Conservation (phyloP, 2,888 invertebrate species). For the Euclidia mi region DNA sequence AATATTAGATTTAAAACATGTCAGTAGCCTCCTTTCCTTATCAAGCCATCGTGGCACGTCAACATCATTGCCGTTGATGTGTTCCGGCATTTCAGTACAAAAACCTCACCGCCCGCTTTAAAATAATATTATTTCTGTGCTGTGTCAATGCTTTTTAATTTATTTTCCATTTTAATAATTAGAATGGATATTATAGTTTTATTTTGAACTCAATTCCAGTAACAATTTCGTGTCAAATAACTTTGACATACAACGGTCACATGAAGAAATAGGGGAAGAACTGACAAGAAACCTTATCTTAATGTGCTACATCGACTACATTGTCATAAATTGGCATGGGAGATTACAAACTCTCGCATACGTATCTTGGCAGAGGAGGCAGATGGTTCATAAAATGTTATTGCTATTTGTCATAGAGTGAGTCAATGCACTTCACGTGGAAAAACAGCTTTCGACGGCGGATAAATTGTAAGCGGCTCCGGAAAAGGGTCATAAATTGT, state of each 20-base stretch:
- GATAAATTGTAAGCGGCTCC: slow-evolving; percentile 40
- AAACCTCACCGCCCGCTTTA: neutral
- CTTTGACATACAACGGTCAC: no score
- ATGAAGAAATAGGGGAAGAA: no score
- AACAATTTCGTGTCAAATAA: no score
- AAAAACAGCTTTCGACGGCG: slow-evolving; percentile 44
- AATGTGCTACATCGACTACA: no score
- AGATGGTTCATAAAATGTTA: slow-evolving; percentile 1
- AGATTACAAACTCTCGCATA: no score
- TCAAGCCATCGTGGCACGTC: slow-evolving; percentile 26
- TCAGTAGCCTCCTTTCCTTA: slow-evolving; percentile 26
- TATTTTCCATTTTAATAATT: no score
- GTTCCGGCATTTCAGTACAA: slow-evolving; percentile 14
- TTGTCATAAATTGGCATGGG: no score
- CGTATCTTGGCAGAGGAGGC: neutral
- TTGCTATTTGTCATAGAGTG: slow-evolving; percentile 6
- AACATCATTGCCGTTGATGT: slow-evolving; percentile 16
- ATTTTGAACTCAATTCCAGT: no score
- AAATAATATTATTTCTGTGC: neutral
- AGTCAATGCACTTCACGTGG: slow-evolving; percentile 18
- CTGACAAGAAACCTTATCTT: no score
- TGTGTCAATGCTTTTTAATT: no score
- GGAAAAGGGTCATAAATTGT: slow-evolving; percentile 66
- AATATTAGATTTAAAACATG: slow-evolving; percentile 12
- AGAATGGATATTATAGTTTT: no score